phyloP scores from a whole-genome alignment of 1,140 invertebrate genomes.

The Drosophila trapezifrons region DNA sequence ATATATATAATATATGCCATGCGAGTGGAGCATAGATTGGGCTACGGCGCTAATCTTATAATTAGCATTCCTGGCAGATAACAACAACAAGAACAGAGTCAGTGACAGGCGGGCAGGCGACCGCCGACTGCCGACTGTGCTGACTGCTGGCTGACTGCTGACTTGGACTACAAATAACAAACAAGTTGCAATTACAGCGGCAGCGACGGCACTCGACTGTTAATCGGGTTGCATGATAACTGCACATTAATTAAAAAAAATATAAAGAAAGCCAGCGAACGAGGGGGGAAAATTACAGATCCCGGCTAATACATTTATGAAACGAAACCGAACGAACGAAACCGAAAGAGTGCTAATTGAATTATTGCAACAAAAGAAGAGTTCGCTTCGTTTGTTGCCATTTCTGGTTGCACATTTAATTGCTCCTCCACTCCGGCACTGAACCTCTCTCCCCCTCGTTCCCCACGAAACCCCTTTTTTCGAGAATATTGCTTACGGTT shows the following conservation, averaged over 20 bases:
- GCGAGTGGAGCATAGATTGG: slow-evolving; percentile 46
- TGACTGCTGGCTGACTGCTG: slow-evolving; percentile 24
- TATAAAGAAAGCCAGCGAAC: slow-evolving; percentile 36
- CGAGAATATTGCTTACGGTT: slow-evolving; percentile 71
- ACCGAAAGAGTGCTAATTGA: slow-evolving; percentile 77
- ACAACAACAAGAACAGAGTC: slow-evolving; percentile 68
- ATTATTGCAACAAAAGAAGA: slow-evolving; percentile 69
- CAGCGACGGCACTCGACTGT: slow-evolving; percentile 56
- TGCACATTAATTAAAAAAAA: slow-evolving; percentile 80
- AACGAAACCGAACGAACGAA: slow-evolving; percentile 72
- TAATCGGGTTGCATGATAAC: slow-evolving; percentile 81
- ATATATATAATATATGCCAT: slow-evolving; percentile 26
- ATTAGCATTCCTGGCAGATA: slow-evolving; percentile 82
- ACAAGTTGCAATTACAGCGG: slow-evolving; percentile 75
- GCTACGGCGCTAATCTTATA: slow-evolving; percentile 76
- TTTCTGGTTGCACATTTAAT: slow-evolving; percentile 67
- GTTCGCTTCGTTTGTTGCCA: slow-evolving; percentile 60
- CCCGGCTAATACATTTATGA: slow-evolving; percentile 80
- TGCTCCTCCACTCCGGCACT: slow-evolving; percentile 17
- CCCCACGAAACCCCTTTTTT: slow-evolving; percentile 16
- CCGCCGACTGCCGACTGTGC: slow-evolving; percentile 14
- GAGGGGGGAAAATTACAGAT: slow-evolving; percentile 44
- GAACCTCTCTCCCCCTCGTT: neutral
- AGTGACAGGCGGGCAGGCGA: slow-evolving; percentile 46
- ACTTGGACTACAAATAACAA: slow-evolving; percentile 78